phyloP scores from a whole-genome alignment of 2,113 vertebrate species.

The Hippocampus comes region DNA sequence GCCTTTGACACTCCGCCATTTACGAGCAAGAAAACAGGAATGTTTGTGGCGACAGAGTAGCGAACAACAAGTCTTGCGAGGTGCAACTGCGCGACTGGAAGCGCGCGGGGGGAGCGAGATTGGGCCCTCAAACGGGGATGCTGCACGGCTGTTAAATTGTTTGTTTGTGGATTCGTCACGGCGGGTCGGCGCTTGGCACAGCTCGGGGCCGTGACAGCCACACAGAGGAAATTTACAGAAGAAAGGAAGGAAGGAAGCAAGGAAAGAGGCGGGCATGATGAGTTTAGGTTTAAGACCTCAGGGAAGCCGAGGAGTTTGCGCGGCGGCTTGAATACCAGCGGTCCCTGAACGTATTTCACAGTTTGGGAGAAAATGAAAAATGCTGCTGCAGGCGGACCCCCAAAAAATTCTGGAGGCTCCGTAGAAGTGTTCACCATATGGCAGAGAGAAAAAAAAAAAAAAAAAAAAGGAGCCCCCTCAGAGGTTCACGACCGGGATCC shows the following conservation, averaged over 20 bases:
- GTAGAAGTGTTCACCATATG: conserved; percentile 61
- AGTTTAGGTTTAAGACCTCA: conserved; percentile 43
- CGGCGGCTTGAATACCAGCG: conserved; percentile 51
- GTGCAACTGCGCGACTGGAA: not conserved
- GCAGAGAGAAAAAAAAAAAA: no score
- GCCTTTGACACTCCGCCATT: conserved; percentile 11
- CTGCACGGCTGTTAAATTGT: conserved; percentile 50
- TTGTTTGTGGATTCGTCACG: conserved; percentile 62
- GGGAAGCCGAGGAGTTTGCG: conserved; percentile 48
- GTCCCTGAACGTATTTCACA: conserved; percentile 67
- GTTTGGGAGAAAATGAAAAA: conserved; percentile 62
- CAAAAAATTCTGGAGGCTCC: not conserved
- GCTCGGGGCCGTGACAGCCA: conserved; percentile 48
- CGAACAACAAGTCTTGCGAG: no score
- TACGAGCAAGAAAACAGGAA: conserved; percentile 15
- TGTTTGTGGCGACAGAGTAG: not conserved
- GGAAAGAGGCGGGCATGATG: conserved; percentile 30
- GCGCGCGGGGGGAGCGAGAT: conserved; percentile 40
- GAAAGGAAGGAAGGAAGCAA: conserved; percentile 3
- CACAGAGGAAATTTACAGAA: conserved; percentile 43
- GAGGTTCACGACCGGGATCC: conserved; percentile 80
- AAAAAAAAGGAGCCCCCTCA: conserved; percentile 63
- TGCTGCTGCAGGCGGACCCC: not conserved
- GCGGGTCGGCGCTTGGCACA: conserved; percentile 36
- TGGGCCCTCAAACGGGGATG: conserved; percentile 39